Percentiles rank a stretch among this genome's conserved stretches.
These are phyloP conservation scores for Hesperophylax magnus DNA, from an alignment of 1,140 invertebrate species.

Conservation along the genomic window DNA sequence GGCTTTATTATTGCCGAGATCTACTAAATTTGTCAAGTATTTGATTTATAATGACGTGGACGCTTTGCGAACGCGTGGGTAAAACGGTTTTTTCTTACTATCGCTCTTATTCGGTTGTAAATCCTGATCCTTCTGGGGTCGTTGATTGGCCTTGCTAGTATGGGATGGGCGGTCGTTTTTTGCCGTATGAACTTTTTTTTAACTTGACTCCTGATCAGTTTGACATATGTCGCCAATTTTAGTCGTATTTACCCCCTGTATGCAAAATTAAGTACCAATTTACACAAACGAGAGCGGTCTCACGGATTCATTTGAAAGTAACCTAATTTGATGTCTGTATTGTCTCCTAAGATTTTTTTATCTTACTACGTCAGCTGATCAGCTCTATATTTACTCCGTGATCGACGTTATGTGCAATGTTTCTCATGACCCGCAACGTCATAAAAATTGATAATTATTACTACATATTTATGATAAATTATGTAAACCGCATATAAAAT, in stretches of 20 bases:
- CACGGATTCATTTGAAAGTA: constrained; percentile 10
- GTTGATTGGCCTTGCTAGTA: constrained; percentile 42
- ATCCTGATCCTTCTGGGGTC: background rate
- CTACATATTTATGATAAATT: too few relatives aligned
- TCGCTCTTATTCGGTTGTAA: background rate
- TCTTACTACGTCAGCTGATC: constrained; percentile 50
- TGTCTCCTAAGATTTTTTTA: constrained; percentile 21
- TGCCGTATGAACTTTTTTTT: constrained; percentile 33
- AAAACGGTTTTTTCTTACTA: constrained; percentile 3
- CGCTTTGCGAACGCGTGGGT: background rate
- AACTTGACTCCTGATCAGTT: constrained; percentile 1
- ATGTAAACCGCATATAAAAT: too few relatives aligned
- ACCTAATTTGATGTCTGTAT: constrained; percentile 23
- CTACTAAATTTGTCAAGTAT: constrained; percentile 6
- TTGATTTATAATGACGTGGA: constrained; percentile 29
- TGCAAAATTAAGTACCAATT: background rate
- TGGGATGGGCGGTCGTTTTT: constrained; percentile 42
- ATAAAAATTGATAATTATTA: too few relatives aligned
- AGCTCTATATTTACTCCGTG: constrained; percentile 18
- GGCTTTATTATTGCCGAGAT: constrained; percentile 44
- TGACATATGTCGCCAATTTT: constrained; percentile 33
- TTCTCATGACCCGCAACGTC: too few relatives aligned
- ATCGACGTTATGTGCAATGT: constrained; percentile 7
- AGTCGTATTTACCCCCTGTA: constrained; percentile 1
- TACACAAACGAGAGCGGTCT: background rate